phyloP scores from a whole-genome alignment of 2,797 vertebrate genomes.

The Oryzias dopingdopingensis region DNA sequence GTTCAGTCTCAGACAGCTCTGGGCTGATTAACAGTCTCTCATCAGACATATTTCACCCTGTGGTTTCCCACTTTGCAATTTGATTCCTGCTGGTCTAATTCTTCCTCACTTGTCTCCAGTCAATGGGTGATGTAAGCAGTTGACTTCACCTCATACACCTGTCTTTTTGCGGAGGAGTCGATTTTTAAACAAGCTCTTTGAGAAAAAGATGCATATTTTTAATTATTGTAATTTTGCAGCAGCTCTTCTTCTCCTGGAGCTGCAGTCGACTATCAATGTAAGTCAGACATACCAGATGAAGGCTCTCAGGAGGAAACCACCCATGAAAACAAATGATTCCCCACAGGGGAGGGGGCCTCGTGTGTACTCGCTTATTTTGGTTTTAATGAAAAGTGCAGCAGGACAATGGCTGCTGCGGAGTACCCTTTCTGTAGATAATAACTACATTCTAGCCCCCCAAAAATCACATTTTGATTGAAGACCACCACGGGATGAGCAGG shows the following conservation, averaged over 20 bases:
- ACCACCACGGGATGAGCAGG: slow-evolving; percentile 28
- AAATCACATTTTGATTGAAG: slow-evolving; percentile 33
- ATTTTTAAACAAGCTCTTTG: not conserved
- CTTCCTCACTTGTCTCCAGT: slow-evolving; percentile 18
- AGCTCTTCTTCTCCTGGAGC: slow-evolving; percentile 10
- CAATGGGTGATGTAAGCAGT: slow-evolving; percentile 25
- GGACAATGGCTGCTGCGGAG: slow-evolving; percentile 53
- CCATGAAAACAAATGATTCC: slow-evolving; percentile 51
- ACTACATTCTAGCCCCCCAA: slow-evolving; percentile 19
- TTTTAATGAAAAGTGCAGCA: slow-evolving; percentile 68
- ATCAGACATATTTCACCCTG: slow-evolving; percentile 39
- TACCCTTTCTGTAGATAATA: slow-evolving; percentile 52
- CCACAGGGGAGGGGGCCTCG: slow-evolving; percentile 43
- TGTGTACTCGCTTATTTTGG: slow-evolving; percentile 40
- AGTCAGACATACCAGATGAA: slow-evolving; percentile 50
- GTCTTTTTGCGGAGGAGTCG: no score
- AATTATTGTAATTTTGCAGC: no score
- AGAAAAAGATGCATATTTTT: not conserved
- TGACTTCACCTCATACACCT: slow-evolving; percentile 17
- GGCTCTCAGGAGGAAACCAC: slow-evolving; percentile 49
- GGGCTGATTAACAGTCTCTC: slow-evolving; percentile 63
- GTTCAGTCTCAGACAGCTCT: slow-evolving; percentile 56
- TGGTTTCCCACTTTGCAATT: slow-evolving; percentile 49
- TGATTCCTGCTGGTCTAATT: slow-evolving; percentile 51
- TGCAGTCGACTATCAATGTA: slow-evolving; percentile 54